Evolutionary conservation across 2,888 invertebrate species (phyloP), one percentile per base, ranked within the genome.

Genomic region (Sphecodes monilicornis): DNA sequence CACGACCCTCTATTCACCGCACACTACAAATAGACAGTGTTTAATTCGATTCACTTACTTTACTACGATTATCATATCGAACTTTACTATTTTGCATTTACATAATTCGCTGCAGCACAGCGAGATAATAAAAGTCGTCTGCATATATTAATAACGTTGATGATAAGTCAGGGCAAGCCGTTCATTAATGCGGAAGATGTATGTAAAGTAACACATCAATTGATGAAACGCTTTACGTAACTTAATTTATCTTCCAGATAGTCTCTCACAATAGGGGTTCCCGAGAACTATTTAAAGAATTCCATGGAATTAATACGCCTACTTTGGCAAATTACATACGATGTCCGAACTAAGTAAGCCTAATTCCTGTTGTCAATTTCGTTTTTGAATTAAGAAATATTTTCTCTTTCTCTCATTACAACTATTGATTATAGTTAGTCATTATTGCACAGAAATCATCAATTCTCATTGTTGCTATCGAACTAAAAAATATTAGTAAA

Each of bases 31-130:
- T 69, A 75, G 81, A 76, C 81, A 54, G 68, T 64, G 69, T 84
- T 84, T 81, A 84, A 84, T 84, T 78, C 66, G 68, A 77, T 76
- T 83, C 74, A 78, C 83, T 77, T 79, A 73, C 50, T 72, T 77
- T 82, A 32, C 39, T 57, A 39, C 54, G 66, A 57, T 71, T 75
- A 75, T 80, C 57, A 43, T 80, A 57, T 8, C 69, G 39, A 57
- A 70, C 73, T 74, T 74, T 60, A 71, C 78, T 64, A 57, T 76
- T 83, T 85, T 76, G 79, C 77, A 80, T 80, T 85, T 77, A 77
- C 36, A 79, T 71, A 74, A 32, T 71, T 75, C 66, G 50, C 70
- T 82, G 75, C 46, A 39, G 57, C 36, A 36, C 29, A 10, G 8
- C 39, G 13, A 68, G 70, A 80, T 74, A 74, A 80, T 71, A 57